These are phyloP conservation scores for Fragum sueziense DNA, from an alignment of 2,888 invertebrate species.

Conservation along the genomic window DNA sequence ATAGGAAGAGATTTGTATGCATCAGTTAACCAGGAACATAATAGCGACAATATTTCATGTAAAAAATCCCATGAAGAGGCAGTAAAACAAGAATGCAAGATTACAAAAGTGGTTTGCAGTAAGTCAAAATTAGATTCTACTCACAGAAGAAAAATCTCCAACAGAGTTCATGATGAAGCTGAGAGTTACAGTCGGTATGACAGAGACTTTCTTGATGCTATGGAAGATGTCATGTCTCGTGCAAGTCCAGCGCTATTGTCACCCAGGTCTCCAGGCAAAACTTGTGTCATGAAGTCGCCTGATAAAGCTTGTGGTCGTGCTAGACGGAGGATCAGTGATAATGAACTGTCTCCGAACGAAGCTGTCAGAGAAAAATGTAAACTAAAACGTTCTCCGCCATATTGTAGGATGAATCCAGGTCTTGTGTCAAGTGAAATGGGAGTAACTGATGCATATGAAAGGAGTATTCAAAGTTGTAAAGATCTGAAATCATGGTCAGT, in stretches of 20 bases:
- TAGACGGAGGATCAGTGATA: neutral
- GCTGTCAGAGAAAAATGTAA: neutral
- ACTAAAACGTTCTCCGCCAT: neutral
- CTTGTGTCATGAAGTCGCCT: neutral
- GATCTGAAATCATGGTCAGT: neutral
- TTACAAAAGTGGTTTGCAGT: neutral
- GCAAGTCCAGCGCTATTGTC: neutral
- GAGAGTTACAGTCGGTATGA: neutral
- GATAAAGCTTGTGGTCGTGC: neutral
- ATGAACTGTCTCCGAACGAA: neutral
- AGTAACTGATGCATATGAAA: neutral
- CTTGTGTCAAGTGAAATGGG: neutral
- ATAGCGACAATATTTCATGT: neutral
- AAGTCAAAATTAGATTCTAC: neutral
- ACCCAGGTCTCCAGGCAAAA: neutral
- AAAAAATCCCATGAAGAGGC: neutral
- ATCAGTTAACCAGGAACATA: neutral
- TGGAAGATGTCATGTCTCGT: neutral
- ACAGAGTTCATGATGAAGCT: neutral
- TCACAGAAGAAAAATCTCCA: neutral
- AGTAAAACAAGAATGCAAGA: too few species aligned
- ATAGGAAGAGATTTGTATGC: neutral
- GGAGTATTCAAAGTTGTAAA: slow-evolving; percentile 13
- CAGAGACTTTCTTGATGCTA: neutral
- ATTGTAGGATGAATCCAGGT: slow-evolving; percentile 1